phyloP scores from a whole-genome alignment of 2,888 invertebrate species.

The Eugnorisma glareosa region DNA sequence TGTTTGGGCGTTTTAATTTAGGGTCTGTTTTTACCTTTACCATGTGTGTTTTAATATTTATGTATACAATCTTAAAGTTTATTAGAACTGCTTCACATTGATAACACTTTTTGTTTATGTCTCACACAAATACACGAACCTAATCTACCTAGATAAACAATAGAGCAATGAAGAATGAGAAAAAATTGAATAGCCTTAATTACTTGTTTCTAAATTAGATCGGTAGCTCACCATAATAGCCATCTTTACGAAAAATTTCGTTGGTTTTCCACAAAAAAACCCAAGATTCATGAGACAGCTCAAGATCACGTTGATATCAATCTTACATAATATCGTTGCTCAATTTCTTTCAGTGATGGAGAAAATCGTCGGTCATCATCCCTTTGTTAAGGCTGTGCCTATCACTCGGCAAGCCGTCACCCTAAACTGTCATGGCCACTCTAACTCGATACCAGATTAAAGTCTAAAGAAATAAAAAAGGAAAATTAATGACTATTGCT shows the following conservation, averaged over 20 bases:
- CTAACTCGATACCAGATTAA: conserved; percentile 48
- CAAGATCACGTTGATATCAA: conserved; percentile 41
- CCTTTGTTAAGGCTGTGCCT: conserved; percentile 40
- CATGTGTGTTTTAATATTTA: neutral
- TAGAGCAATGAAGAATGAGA: neutral
- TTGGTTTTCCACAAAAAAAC: conserved; percentile 16
- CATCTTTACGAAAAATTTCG: conserved; percentile 8
- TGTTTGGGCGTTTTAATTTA: conserved; percentile 14
- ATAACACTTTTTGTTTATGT: neutral
- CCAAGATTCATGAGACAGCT: conserved; percentile 37
- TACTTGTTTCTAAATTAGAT: conserved; percentile 14
- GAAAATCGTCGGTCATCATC: conserved; percentile 46
- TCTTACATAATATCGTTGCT: conserved; percentile 43
- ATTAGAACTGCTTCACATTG: neutral
- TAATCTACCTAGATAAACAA: neutral
- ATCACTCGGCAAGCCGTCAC: conserved; percentile 26
- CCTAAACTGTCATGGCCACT: conserved; percentile 32
- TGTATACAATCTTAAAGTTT: neutral
- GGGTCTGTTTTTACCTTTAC: neutral
- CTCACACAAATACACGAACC: neutral
- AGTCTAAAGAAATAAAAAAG: conserved; percentile 43
- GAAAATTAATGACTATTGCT: conserved; percentile 53
- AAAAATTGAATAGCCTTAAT: neutral
- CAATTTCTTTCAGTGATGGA: conserved; percentile 39
- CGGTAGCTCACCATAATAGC: conserved; percentile 3